Evolutionary conservation across 2,113 vertebrate species (phyloP), one percentile per base, ranked within the genome.

Genomic region (Lipophrys pholis): DNA sequence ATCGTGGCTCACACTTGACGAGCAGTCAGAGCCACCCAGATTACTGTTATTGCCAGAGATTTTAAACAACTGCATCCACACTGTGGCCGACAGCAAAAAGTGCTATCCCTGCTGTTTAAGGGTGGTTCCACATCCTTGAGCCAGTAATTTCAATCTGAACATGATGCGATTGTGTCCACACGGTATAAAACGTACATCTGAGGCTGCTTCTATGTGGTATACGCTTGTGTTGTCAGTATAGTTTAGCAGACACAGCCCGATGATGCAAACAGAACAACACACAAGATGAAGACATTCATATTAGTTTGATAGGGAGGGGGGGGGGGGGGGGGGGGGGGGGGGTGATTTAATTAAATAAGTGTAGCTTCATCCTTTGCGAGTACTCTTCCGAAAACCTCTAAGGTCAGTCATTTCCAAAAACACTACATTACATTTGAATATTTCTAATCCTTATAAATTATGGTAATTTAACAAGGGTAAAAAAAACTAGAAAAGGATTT

Each of bases 41-140:
- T 91, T 81, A 87, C 82, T 80, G 86, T 82, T 83, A 84, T 88
- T 90, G 69, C 61, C 60, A 55, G 70, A 36, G 69, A 75, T 75
- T 85, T 83, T 65, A 84, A 87, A 90, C 75, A 76, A 74, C 73
- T 76, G 60, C 79, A 72, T 75, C 52, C 53, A 61, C 64, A 72
- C 57, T 70, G 57, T 30, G 1, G 54, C 7, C 11, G 2, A 65
- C 73, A 80, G 73, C 81, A 75, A 78, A 69, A 59, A 60, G 50
- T 15, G 6, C 59, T 69, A 62, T 80, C 58, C 59, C 48, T 1
- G 9, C 68, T 76, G 46, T 78, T 78, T 68, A 48, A 35, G 51
- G 56, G 68, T 54, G 66, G 69, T 70, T 82, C 52, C 68, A 71
- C 52, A 50, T 80, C 63, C 55, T 12, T 11, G 2, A 65, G 45